Conservation (phyloP, 2,797 vertebrate species). For the Buceros bicornis region DNA sequence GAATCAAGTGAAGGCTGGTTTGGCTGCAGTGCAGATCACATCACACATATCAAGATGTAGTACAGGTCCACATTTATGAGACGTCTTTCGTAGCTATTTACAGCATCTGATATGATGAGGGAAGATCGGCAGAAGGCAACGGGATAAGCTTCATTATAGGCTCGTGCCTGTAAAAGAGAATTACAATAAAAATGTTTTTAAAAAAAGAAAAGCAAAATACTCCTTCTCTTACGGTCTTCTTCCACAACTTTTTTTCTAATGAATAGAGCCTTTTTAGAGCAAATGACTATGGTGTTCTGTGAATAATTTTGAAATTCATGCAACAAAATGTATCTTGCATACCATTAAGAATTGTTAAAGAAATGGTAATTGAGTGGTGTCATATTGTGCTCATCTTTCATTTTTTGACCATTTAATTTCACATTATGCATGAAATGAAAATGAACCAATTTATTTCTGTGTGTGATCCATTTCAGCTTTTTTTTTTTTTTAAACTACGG, state of each 20-base stretch:
- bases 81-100: not conserved
- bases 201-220: not conserved
- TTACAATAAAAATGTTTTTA: not conserved
- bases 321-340: not conserved
- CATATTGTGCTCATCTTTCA: not conserved
- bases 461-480: not conserved
- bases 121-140: not conserved
- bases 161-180: not conserved
- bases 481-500: not conserved
- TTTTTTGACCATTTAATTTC: slow-evolving; percentile 14
- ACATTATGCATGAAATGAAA: not conserved
- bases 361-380: not conserved
- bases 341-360: not conserved
- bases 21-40: not conserved
- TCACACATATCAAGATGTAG: rapidly evolving
- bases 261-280: not conserved
- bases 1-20: not conserved
- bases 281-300: not conserved
- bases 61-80: not conserved
- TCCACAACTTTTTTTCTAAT: not conserved
- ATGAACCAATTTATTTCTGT: not conserved
- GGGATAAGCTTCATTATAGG: not conserved
- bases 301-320: not conserved
- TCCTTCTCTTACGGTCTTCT: not conserved
- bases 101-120: not conserved